These are phyloP conservation scores for Ips nitidus DNA, from an alignment of 1,140 invertebrate species.

Conservation along the genomic window DNA sequence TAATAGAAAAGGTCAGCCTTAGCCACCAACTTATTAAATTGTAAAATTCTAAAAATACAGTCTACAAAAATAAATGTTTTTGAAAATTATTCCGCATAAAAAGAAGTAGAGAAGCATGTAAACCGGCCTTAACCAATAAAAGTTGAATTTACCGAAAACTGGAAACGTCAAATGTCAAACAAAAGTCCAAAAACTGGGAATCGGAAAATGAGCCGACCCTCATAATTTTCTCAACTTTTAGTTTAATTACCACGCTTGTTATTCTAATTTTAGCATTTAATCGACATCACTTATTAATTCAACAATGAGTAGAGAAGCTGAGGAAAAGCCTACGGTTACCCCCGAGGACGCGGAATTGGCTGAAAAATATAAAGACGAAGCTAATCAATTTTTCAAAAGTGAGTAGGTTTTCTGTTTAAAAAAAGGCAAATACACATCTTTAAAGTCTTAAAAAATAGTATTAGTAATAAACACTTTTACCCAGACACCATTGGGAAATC, in stretches of 20 bases:
- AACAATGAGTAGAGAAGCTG: slow-evolving; percentile 30
- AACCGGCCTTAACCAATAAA: too few relatives aligned
- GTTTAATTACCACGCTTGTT: background rate
- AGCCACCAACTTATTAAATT: too few relatives aligned
- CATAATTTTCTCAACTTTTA: background rate
- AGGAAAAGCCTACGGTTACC: slow-evolving; percentile 22
- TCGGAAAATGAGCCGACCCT: background rate
- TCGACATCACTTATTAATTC: background rate
- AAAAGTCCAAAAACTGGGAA: background rate
- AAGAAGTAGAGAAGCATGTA: too few relatives aligned
- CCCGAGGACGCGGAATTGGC: slow-evolving; percentile 59
- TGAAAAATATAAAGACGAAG: slow-evolving; percentile 78
- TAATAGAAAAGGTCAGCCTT: too few relatives aligned
- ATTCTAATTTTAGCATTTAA: background rate
- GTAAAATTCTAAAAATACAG: too few relatives aligned
- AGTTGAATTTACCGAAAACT: too few relatives aligned
- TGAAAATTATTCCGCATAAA: too few relatives aligned
- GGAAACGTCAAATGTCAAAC: slow-evolving; percentile 2
- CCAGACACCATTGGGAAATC: background rate
- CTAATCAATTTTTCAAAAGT: slow-evolving; percentile 87
- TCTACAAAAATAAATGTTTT: too few relatives aligned
- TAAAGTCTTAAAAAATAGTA: background rate
- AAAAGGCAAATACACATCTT: background rate
- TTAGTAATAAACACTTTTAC: background rate
- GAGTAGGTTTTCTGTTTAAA: slow-evolving; percentile 46